Conservation (phyloP, 2,113 vertebrate genomes). For the Harpagus bidentatus region DNA sequence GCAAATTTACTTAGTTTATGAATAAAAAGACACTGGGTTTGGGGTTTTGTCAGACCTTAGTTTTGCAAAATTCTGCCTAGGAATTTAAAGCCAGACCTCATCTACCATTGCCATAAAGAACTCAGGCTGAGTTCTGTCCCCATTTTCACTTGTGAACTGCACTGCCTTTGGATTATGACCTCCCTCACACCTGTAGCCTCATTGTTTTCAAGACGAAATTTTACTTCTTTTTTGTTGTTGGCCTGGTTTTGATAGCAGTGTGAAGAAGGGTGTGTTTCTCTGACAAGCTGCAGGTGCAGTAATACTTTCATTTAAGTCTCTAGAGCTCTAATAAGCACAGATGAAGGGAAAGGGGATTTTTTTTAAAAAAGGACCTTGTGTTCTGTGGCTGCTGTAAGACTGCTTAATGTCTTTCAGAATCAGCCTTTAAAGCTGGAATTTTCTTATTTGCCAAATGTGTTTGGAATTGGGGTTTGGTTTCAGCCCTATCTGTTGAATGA, state of each 20-base stretch:
- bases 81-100: conserved; percentile 15
- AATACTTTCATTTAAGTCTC: conserved; percentile 27
- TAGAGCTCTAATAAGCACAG: conserved; percentile 31
- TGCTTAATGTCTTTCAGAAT: conserved; percentile 27
- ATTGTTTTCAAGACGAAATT: conserved; percentile 44
- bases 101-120: neutral
- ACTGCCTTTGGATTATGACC: conserved; percentile 47
- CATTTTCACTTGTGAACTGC: conserved; percentile 30
- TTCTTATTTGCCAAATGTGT: neutral
- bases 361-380: neutral
- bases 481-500: neutral
- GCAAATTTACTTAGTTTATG: neutral
- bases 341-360: conserved; percentile 12
- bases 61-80: conserved; percentile 22
- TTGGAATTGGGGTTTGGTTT: neutral
- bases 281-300: conserved; percentile 27
- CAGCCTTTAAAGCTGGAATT: neutral
- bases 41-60: neutral
- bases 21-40: neutral
- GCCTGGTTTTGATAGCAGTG: conserved; percentile 35
- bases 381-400: neutral
- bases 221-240: conserved; percentile 41
- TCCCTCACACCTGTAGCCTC: conserved; percentile 40
- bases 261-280: conserved; percentile 45
- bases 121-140: conserved; percentile 59